Conservation (phyloP, 2,888 invertebrate species). For the Lymantria monacha region DNA sequence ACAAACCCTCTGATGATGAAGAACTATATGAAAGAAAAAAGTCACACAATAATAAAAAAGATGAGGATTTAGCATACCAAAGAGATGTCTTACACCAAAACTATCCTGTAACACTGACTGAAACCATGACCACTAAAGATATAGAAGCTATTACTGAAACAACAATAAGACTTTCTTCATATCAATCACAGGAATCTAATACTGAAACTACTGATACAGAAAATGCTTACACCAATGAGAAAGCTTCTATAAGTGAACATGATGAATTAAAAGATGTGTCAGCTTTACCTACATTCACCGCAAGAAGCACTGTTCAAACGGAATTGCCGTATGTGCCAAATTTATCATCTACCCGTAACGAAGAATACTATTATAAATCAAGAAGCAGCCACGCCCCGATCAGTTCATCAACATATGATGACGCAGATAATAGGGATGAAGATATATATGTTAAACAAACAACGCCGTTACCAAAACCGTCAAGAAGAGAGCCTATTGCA, state of each 20-base stretch:
- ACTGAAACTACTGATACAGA: conserved; percentile 61
- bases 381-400: conserved; percentile 54
- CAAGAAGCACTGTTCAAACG: conserved; percentile 45
- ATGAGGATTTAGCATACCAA: conserved; percentile 81
- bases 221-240: conserved; percentile 71
- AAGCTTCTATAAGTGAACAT: conserved; percentile 55
- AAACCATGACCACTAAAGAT: conserved; percentile 71
- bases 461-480: conserved; percentile 43
- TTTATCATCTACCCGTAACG: conserved; percentile 42
- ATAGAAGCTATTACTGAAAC: conserved; percentile 75
- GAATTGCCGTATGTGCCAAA: conserved; percentile 53
- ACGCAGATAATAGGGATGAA: conserved; percentile 46
- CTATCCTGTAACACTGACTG: conserved; percentile 82
- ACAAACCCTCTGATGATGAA: conserved; percentile 66
- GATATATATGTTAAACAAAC: conserved; percentile 47
- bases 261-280: conserved; percentile 46
- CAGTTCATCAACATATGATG: conserved; percentile 47
- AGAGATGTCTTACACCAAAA: conserved; percentile 84
- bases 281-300: conserved; percentile 36
- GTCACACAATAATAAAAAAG: conserved; percentile 51
- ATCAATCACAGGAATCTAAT: conserved; percentile 41
- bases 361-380: conserved; percentile 52
- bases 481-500: conserved; percentile 40
- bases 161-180: conserved; percentile 43
- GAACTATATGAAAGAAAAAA: conserved; percentile 57